Conservation (phyloP, 2,888 invertebrate genomes). For the Sinopyrophorus schimmeli region DNA sequence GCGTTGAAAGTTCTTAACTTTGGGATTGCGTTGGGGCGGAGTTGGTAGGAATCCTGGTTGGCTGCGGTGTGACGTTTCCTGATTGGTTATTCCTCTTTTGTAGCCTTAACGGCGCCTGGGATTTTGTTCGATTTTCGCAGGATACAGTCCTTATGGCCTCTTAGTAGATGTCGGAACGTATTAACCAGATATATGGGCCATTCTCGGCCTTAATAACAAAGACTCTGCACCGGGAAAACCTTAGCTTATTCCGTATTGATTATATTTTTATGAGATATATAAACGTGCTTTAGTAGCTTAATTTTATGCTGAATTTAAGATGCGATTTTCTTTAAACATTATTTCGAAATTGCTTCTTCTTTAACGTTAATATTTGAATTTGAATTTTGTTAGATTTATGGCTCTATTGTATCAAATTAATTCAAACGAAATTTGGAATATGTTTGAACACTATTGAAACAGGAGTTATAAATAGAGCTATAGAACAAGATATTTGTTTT, state of each 20-base stretch:
- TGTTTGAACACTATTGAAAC: too few relatives aligned
- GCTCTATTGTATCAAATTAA: too few relatives aligned
- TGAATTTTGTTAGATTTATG: too few relatives aligned
- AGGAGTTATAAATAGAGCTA: too few relatives aligned
- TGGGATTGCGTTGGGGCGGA: conserved; percentile 30
- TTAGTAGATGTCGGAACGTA: conserved; percentile 53
- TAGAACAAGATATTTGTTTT: too few relatives aligned
- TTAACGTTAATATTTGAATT: too few relatives aligned
- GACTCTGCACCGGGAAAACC: conserved; percentile 21
- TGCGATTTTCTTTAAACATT: conserved; percentile 12
- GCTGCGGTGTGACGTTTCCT: conserved; percentile 48
- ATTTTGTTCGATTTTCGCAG: conserved; percentile 42
- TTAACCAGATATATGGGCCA: conserved; percentile 50
- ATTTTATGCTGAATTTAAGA: conserved; percentile 25
- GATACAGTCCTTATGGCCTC: conserved; percentile 49
- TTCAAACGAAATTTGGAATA: too few relatives aligned
- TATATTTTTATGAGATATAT: conserved; percentile 50
- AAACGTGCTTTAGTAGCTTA: conserved; percentile 44
- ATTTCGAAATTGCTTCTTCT: too few relatives aligned
- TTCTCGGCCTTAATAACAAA: conserved; percentile 46
- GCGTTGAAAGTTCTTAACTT: conserved; percentile 28
- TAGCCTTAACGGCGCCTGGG: conserved; percentile 33
- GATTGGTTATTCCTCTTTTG: conserved; percentile 47
- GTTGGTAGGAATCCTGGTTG: conserved; percentile 45
- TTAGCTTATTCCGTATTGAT: conserved; percentile 51